A percentile compares a stretch with the other conserved stretches of the same genome.
phyloP scores from a whole-genome alignment of 2,113 vertebrate genomes.

The Prionailurus viverrinus region DNA sequence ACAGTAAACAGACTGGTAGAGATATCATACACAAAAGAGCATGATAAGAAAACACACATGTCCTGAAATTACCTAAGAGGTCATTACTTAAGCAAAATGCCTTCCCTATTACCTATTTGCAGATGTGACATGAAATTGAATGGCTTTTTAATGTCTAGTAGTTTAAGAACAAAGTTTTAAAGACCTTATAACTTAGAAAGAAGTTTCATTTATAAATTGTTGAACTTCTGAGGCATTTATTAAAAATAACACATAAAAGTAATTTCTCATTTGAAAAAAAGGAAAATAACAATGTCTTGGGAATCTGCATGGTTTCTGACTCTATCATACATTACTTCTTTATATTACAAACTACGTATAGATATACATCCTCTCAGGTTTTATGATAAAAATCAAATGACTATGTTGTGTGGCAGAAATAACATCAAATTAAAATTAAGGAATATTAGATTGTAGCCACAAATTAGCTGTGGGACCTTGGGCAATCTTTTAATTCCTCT shows the following conservation, averaged over 20 bases:
- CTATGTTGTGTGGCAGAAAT: conserved; percentile 10
- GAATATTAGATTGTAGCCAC: neutral
- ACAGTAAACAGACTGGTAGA: neutral
- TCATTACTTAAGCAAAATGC: neutral
- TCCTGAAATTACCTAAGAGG: neutral
- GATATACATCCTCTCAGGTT: conserved; percentile 31
- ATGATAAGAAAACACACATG: neutral
- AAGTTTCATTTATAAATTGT: conserved; percentile 44
- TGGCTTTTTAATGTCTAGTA: conserved; percentile 15
- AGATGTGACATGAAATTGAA: neutral
- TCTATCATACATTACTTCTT: neutral
- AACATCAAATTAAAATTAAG: conserved; percentile 45
- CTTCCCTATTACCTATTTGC: neutral
- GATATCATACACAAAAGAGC: neutral
- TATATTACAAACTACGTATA: neutral
- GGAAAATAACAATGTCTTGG: neutral
- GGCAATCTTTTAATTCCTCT: conserved; percentile 15
- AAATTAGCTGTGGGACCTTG: neutral
- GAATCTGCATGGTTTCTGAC: neutral
- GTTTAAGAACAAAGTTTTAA: conserved; percentile 4
- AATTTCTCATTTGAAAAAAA: conserved; percentile 54
- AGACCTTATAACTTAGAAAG: neutral
- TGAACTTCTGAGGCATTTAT: conserved; percentile 45
- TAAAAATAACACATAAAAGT: conserved; percentile 58
- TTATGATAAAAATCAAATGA: conserved; percentile 48